phyloP scores from a whole-genome alignment of 2,797 vertebrate species.

The Okamejei kenojei region DNA sequence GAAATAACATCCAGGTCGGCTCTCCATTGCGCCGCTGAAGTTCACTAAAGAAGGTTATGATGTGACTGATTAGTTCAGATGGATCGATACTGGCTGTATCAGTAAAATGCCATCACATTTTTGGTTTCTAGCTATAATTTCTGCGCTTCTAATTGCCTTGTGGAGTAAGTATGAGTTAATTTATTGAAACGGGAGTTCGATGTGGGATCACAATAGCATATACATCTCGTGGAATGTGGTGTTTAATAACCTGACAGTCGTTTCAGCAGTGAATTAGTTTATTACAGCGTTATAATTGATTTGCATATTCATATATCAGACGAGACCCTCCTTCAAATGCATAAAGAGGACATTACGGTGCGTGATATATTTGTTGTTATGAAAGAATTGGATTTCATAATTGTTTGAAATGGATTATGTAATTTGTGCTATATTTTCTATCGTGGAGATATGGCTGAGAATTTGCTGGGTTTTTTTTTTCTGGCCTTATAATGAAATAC shows the following conservation, averaged over 20 bases:
- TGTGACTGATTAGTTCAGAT: conserved; percentile 18
- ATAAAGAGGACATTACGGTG: background rate
- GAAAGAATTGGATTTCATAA: background rate
- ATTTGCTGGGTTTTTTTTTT: background rate
- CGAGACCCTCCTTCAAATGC: background rate
- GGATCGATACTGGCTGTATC: conserved; percentile 15
- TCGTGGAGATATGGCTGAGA: too few species aligned
- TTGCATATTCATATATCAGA: background rate
- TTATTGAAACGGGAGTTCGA: background rate
- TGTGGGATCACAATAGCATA: background rate
- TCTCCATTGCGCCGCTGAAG: background rate
- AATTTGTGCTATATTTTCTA: too few species aligned
- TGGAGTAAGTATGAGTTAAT: conserved; percentile 23
- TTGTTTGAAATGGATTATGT: background rate
- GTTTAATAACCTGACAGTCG: background rate
- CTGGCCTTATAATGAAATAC: background rate
- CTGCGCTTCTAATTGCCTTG: conserved; percentile 32
- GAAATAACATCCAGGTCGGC: background rate
- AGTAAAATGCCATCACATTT: conserved; percentile 38
- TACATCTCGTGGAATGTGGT: background rate
- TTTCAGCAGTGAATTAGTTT: background rate
- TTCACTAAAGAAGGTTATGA: background rate
- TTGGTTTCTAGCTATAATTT: conserved; percentile 34
- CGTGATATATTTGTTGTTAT: background rate
- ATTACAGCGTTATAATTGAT: background rate